phyloP scores from a whole-genome alignment of 2,888 invertebrate species.

The Apantesis nais region DNA sequence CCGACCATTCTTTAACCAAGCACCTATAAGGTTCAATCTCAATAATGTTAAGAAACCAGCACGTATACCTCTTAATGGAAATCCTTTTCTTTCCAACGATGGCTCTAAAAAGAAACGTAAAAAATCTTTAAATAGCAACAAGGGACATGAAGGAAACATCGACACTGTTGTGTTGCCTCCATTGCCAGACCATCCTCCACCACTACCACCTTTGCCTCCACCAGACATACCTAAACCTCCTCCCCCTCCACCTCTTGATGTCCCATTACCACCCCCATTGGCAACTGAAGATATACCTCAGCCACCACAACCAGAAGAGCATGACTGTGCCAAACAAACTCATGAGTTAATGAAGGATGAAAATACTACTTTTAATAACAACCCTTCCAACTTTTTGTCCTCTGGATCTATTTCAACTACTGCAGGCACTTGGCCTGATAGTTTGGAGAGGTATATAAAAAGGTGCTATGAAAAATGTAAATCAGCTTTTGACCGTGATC shows the following conservation, averaged over 20 bases:
- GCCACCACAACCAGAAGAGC: constrained; percentile 68
- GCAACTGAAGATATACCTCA: constrained; percentile 75
- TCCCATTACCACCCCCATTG: constrained; percentile 78
- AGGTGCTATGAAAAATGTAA: constrained; percentile 96
- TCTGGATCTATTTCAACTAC: constrained; percentile 69
- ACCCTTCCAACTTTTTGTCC: constrained; percentile 67
- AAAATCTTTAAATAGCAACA: constrained; percentile 87
- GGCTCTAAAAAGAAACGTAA: constrained; percentile 91
- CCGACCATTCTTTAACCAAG: constrained; percentile 77
- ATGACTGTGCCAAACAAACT: constrained; percentile 37
- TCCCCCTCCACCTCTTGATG: constrained; percentile 62
- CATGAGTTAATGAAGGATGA: constrained; percentile 47
- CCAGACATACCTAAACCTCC: constrained; percentile 74
- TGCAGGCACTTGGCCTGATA: constrained; percentile 91
- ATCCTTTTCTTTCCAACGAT: constrained; percentile 73
- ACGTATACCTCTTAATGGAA: constrained; percentile 73
- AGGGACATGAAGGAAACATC: constrained; percentile 67
- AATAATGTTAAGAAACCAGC: constrained; percentile 73
- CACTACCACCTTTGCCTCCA: constrained; percentile 81
- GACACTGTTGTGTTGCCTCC: constrained; percentile 71
- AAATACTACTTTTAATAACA: constrained; percentile 59
- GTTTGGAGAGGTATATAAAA: constrained; percentile 94
- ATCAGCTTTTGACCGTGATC: constrained; percentile 95
- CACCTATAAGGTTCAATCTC: constrained; percentile 80
- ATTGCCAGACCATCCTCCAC: constrained; percentile 84